These are phyloP conservation scores for Scatophagus argus DNA, from an alignment of 2,113 vertebrate genomes.

Conservation along the genomic window DNA sequence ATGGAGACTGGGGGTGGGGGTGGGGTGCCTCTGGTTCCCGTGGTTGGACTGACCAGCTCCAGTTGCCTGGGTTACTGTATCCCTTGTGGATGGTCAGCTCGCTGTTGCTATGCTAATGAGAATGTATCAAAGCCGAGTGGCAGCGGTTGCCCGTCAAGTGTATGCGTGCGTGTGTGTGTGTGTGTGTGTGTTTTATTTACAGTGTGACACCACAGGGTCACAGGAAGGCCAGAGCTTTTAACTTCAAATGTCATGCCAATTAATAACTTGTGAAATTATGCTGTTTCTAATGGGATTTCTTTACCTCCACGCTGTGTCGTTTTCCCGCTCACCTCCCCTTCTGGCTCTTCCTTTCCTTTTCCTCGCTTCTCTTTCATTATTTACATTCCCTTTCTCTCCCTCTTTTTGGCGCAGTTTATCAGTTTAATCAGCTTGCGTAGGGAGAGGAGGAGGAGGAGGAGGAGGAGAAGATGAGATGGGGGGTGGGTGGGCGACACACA, in stretches of 20 bases:
- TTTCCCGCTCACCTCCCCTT: conserved; percentile 11
- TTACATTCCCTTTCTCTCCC: conserved; percentile 52
- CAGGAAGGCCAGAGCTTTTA: conserved; percentile 48
- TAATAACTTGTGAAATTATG: conserved; percentile 67
- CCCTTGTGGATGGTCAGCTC: conserved; percentile 73
- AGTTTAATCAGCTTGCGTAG: conserved; percentile 70
- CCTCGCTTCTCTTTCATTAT: conserved; percentile 60
- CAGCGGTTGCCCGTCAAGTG: conserved; percentile 18
- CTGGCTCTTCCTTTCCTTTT: conserved; percentile 40
- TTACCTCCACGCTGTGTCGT: not conserved
- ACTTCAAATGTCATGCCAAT: conserved; percentile 70
- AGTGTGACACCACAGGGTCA: conserved; percentile 47
- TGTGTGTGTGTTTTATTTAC: conserved; percentile 34
- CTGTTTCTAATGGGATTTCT: conserved; percentile 58
- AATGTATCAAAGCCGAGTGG: conserved; percentile 64
- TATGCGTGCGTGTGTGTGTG: not conserved
- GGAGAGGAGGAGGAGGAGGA: conserved; percentile 10
- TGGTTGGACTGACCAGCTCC: conserved; percentile 56
- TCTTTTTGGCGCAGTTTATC: conserved; percentile 66
- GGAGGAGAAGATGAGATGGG: not conserved
- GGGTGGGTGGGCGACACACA: not conserved
- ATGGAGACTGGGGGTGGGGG: conserved; percentile 31
- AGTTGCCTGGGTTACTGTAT: conserved; percentile 78
- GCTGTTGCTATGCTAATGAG: conserved; percentile 79
- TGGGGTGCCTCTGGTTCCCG: conserved; percentile 51